A percentile compares a stretch with the other conserved stretches of the same genome.
phyloP scores from a whole-genome alignment of 2,797 vertebrate species.

The Cyprinella venusta region DNA sequence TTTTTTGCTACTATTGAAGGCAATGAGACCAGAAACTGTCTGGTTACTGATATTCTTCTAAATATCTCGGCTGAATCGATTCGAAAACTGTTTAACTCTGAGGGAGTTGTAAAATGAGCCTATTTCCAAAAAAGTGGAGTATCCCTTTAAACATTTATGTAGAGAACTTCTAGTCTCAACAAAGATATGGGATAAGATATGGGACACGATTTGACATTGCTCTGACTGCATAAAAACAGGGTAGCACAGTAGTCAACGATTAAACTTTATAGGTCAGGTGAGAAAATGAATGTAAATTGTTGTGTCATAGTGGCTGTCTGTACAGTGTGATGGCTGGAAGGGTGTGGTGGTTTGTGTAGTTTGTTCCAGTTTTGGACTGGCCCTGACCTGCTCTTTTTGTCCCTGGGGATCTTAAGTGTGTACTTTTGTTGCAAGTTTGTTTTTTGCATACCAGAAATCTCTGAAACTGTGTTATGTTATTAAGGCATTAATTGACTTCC shows the following conservation, averaged over 20 bases:
- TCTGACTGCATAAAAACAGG: background rate
- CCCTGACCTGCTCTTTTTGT: background rate
- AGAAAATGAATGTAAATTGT: background rate
- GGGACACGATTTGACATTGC: background rate
- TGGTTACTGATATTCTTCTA: no score
- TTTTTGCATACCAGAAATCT: background rate
- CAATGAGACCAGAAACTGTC: no score
- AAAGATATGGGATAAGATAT: background rate
- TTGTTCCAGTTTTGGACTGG: background rate
- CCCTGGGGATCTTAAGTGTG: background rate
- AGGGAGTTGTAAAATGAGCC: no score
- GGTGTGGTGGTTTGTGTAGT: background rate
- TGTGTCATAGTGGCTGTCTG: background rate
- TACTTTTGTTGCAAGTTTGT: background rate
- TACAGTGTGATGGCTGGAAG: background rate
- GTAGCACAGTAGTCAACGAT: slow-evolving; percentile 1
- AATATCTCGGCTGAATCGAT: no score
- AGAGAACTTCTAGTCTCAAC: background rate
- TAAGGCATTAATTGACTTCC: background rate
- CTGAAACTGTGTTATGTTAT: background rate
- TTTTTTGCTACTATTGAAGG: no score
- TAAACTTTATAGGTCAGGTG: background rate
- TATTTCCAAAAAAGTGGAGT: no score
- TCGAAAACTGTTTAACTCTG: no score
- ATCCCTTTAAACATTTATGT: background rate